A percentile compares a stretch with the other conserved stretches of the same genome.
phyloP scores from a whole-genome alignment of 2,797 vertebrate genomes.

The Hydrolagus colliei region DNA sequence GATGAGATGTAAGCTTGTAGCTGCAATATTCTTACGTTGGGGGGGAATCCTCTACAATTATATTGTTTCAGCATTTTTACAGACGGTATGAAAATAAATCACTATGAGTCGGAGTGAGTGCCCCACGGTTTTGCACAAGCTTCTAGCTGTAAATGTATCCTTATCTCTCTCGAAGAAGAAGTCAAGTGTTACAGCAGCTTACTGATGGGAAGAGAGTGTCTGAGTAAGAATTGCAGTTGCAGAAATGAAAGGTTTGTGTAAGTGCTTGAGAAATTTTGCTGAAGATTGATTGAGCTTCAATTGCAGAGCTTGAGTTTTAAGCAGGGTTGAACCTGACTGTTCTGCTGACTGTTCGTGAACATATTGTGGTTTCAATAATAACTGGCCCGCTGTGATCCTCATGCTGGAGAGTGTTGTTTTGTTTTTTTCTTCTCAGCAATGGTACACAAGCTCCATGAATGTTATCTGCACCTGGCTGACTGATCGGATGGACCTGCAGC shows the following conservation, averaged over 20 bases:
- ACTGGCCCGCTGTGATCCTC: slow-evolving; percentile 37
- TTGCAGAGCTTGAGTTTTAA: no score
- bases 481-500: slow-evolving; percentile 97
- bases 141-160: slow-evolving; percentile 47
- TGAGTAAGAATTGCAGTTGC: no score
- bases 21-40: no score
- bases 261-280: no score
- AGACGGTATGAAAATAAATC: slow-evolving; percentile 67
- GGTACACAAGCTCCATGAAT: slow-evolving; percentile 98
- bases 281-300: no score
- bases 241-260: no score
- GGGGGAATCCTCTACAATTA: no score
- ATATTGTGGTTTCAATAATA: not conserved
- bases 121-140: slow-evolving; percentile 53
- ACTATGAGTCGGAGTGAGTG: slow-evolving; percentile 52
- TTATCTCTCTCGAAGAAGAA: slow-evolving; percentile 35
- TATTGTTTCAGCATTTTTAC: slow-evolving; percentile 56
- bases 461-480: slow-evolving; percentile 96
- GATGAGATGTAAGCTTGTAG: no score
- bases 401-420: slow-evolving; percentile 79
- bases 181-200: no score
- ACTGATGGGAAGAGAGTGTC: no score
- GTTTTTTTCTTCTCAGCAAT: slow-evolving; percentile 97
- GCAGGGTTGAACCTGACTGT: no score
- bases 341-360: not conserved